Conservation (phyloP, 2,113 vertebrate species). For the Pangasianodon gigas region DNA sequence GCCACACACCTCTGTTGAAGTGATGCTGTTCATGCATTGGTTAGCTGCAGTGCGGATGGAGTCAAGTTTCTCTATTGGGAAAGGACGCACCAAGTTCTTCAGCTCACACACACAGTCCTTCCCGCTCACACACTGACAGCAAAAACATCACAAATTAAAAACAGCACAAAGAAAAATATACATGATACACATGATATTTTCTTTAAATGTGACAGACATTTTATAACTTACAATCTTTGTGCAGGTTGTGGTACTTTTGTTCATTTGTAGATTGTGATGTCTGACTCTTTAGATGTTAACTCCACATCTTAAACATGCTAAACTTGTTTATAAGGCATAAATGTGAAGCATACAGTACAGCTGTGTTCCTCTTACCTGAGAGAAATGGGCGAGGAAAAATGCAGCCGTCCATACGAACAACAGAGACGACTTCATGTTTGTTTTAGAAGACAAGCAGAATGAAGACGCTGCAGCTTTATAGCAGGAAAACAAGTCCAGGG, state of each 20-base stretch:
- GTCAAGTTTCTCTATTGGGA: slow-evolving; percentile 64
- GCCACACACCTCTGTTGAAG: slow-evolving; percentile 58
- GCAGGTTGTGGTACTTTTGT: background rate
- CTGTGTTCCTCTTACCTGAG: slow-evolving; percentile 62
- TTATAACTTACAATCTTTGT: background rate
- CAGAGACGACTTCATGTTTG: slow-evolving; percentile 20
- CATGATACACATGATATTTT: background rate
- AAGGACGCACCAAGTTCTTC: slow-evolving; percentile 46
- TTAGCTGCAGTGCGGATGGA: slow-evolving; percentile 27
- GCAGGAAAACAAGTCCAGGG: background rate
- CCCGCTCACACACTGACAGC: slow-evolving; percentile 13
- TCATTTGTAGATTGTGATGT: background rate
- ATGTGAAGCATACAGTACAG: background rate
- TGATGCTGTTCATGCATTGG: slow-evolving; percentile 61
- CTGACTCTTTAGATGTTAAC: background rate
- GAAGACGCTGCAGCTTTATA: background rate
- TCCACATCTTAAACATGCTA: background rate
- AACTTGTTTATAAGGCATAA: background rate
- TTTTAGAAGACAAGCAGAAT: background rate
- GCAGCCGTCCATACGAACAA: slow-evolving; percentile 29
- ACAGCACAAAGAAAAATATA: background rate
- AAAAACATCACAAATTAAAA: background rate
- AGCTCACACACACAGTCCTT: slow-evolving; percentile 70
- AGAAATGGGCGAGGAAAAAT: slow-evolving; percentile 50
- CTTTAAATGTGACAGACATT: background rate